phyloP scores from a whole-genome alignment of 2,888 invertebrate genomes.

The Cerceris rybyensis region DNA sequence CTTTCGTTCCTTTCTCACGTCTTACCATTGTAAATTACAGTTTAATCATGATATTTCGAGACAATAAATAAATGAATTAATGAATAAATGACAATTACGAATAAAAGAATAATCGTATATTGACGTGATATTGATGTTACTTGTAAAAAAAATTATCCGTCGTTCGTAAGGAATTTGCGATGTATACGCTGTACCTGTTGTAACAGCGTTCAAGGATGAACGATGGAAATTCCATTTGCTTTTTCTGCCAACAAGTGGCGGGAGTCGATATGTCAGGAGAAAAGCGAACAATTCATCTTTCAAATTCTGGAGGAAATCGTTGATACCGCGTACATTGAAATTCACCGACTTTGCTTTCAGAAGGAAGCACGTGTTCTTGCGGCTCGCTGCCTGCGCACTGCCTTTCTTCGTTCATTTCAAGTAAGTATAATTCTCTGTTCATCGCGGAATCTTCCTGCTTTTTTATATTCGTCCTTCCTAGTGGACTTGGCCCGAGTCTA shows the following conservation, averaged over 20 bases:
- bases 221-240: too few species aligned
- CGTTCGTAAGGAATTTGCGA: too few species aligned
- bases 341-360: constrained; percentile 28
- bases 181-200: too few species aligned
- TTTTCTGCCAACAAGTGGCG: constrained; percentile 45
- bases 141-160: too few species aligned
- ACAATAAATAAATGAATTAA: constrained; percentile 77
- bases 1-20: constrained; percentile 44
- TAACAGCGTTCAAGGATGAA: too few species aligned
- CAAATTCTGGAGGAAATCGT: constrained; percentile 62
- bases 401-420: constrained; percentile 43
- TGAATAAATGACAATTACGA: too few species aligned
- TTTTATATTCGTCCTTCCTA: constrained; percentile 14
- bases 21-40: constrained; percentile 71
- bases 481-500: not conserved
- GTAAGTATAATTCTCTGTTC: constrained; percentile 28
- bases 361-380: constrained; percentile 47
- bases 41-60: constrained; percentile 76
- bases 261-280: constrained; percentile 40
- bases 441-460: not conserved
- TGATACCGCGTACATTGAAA: constrained; percentile 19
- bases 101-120: too few species aligned
- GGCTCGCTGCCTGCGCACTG: constrained; percentile 41
- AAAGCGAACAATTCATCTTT: constrained; percentile 26
- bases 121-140: too few species aligned